phyloP scores from a whole-genome alignment of 2,113 vertebrate genomes.

The Heterochromis multidens region DNA sequence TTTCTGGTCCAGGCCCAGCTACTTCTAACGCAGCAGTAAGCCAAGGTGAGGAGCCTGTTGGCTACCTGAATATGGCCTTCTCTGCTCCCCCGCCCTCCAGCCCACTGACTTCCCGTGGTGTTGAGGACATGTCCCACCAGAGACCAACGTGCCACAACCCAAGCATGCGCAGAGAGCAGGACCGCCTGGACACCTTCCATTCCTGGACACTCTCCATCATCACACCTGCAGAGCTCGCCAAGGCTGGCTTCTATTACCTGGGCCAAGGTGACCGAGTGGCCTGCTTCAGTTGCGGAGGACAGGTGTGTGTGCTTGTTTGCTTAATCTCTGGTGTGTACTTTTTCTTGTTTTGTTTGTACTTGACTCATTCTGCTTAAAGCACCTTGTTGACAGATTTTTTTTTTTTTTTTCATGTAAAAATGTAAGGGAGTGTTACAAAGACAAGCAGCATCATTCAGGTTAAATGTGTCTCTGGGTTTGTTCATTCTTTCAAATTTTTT shows the following conservation, averaged over 20 bases:
- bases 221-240: constrained; percentile 85
- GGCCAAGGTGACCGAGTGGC: constrained; percentile 88
- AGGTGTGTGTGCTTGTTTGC: constrained; percentile 18
- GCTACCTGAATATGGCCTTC: constrained; percentile 82
- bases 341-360: not conserved
- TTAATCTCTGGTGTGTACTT: not conserved
- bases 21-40: constrained; percentile 37
- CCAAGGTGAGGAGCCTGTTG: constrained; percentile 77
- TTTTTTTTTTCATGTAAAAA: not conserved
- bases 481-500: not conserved
- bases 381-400: not conserved
- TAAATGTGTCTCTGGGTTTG: not conserved
- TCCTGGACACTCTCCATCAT: constrained; percentile 84
- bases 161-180: constrained; percentile 88
- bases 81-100: constrained; percentile 80
- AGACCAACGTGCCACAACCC: constrained; percentile 76
- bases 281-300: constrained; percentile 92
- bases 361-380: not conserved
- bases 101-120: constrained; percentile 75
- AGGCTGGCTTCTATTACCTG: constrained; percentile 94
- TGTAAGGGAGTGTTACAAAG: not conserved
- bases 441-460: not conserved
- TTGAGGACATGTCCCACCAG: constrained; percentile 80
- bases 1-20: constrained; percentile 50
- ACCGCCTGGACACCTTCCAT: constrained; percentile 84